Percentiles rank a stretch among this genome's conserved stretches.
phyloP scores from a whole-genome alignment of 2,113 vertebrate species.

The Solenodon paradoxus region DNA sequence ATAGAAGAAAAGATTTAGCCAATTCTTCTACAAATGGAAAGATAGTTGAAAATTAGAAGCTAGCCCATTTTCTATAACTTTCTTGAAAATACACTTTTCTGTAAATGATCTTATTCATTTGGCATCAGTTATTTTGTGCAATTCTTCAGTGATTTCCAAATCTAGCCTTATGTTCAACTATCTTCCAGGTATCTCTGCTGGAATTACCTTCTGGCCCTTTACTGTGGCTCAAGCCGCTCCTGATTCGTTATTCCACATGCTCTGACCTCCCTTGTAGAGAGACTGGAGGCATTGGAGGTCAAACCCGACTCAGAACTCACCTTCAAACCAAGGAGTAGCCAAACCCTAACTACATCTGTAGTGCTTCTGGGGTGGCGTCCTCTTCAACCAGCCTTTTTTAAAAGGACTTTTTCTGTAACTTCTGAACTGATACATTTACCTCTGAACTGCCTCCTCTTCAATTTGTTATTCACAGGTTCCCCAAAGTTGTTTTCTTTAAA shows the following conservation, averaged over 20 bases:
- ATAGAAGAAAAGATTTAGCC: background rate
- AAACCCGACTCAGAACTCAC: background rate
- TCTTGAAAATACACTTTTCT: background rate
- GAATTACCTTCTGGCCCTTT: background rate
- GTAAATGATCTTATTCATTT: background rate
- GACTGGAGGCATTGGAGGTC: background rate
- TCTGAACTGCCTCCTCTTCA: background rate
- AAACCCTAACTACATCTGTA: background rate
- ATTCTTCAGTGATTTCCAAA: background rate
- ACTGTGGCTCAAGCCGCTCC: background rate
- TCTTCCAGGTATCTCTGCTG: background rate
- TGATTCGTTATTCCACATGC: background rate
- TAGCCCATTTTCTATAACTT: background rate
- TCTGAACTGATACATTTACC: background rate
- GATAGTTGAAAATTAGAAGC: background rate
- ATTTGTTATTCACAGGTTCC: background rate
- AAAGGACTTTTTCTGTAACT: background rate
- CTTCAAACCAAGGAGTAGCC: background rate
- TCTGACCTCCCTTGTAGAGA: background rate
- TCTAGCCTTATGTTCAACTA: background rate
- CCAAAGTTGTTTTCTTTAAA: background rate
- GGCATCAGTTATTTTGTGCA: background rate
- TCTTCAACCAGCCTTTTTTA: background rate
- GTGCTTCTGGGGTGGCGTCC: background rate
- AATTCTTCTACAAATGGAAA: background rate